Evolutionary conservation across 2,888 invertebrate species (phyloP), one percentile per base, ranked within the genome.

Genomic region (Orthosia incerta): DNA sequence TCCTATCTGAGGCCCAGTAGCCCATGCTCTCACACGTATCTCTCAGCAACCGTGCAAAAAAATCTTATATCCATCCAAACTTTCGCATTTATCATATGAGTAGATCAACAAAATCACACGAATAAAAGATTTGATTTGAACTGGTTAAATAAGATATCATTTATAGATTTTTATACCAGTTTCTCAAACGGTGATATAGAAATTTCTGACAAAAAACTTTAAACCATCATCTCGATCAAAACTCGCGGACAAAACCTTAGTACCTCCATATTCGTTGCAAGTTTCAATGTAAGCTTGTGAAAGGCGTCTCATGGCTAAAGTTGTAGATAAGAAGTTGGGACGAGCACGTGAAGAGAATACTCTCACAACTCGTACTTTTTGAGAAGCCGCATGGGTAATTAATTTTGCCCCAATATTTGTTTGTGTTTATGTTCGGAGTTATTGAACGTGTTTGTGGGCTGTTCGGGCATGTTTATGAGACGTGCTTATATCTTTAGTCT

Each of bases 261-360:
- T 84, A 73, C n/a, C 46, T 50, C 11, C n/a, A 39, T 50, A 11
- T 16, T 15, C 31, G 45, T 31, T 68, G 67, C 72, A 74, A 84
- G 79, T 83, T 86, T 76, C 85, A 75, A 74, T 80, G 78, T 71
- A 71, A 83, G 71, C 76, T 82, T 67, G 66, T 79, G 82, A 71
- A 74, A 74, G 65, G 61, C 83, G 64, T 74, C 74, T 79, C 79
- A 64, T 64, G 53, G 64, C 68, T 55, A 71, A 83, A 86, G 74
- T 86, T 86, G 61, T 31, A 83, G 87, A 86, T 86, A 86, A 86
- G 82, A 86, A 86, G 71, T 85, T 80, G 9, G 65, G 57, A 56
- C 55, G 67, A 72, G 69, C 74, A 76, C 86, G 86, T 86, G 86
- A 79, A 79, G 61, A 13, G 86, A 86, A 85, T 85, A 77, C 60